Base-by-base conservation (phyloP, 2,888 invertebrate species). In the Drosophila mimica region DNA sequence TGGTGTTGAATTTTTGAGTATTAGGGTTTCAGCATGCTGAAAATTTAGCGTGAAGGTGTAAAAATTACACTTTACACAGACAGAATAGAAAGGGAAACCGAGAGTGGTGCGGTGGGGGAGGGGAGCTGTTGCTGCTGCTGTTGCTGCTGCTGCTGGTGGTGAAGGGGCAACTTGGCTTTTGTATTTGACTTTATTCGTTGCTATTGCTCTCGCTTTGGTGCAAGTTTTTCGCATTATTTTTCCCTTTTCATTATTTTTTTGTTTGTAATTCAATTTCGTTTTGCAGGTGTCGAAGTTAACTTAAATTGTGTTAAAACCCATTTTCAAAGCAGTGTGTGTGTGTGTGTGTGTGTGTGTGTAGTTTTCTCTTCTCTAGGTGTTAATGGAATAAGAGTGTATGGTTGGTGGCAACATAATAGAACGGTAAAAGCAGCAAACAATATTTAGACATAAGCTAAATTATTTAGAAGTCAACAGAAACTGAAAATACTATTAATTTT, bases 11-110 rank as follows among this genome's bases (percentile, higher is more conserved):
- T 46, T 46, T 46, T 31, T 51, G 20, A 38, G 54, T 20, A n/a
- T 46, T 43, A 36, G 46, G 52, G 38, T 25, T 51, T 28, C 15
- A 57, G 74, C 40, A 46, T 28, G 66, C 52, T 67, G 71, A 81
- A 75, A 75, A 81, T 78, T 73, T 79, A 68, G 75, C 84, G 84
- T 83, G 71, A 85, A 85, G 89, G 89, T 89, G 85, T 88, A 77
- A 85, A 88, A 85, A 89, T 85, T 89, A 85, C 85, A 89, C 77
- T 88, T 89, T 71, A 67, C 77, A 70, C 70, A 70, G 46, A 30
- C 28, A 59, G 25, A 51, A 51, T 11, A 70, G 72, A 56, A 48
- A 63, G 40, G 40, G 59, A 33, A 48, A 46, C 34, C 54, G 38
- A 51, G 17, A 49, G 54, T 43, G 33, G 46, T 25, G 25, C 25